These are phyloP conservation scores for Phaethon lepturus DNA, from an alignment of 2,113 vertebrate species.

Conservation along the genomic window DNA sequence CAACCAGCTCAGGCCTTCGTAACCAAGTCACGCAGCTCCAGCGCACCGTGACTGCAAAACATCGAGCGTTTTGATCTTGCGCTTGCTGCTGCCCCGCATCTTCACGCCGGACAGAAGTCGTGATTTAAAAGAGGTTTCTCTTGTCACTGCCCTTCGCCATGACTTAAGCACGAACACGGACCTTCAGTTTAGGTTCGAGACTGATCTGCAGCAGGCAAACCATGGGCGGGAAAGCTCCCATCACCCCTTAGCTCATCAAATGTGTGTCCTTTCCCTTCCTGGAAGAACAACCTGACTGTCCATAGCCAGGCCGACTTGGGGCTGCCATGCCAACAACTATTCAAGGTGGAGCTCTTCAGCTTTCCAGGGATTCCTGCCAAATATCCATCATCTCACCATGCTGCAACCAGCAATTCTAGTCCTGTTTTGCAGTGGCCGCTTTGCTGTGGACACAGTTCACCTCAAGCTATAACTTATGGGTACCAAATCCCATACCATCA, in stretches of 20 bases:
- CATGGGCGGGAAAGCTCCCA: background rate
- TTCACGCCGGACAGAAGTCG: rapidly evolving
- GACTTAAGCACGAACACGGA: rapidly evolving
- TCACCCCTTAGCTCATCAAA: background rate
- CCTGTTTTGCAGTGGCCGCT: background rate
- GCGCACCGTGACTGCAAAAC: background rate
- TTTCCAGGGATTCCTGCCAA: background rate
- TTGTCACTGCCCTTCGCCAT: rapidly evolving
- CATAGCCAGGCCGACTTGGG: rapidly evolving
- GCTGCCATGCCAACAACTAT: background rate
- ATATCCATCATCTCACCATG: background rate
- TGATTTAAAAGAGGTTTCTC: background rate
- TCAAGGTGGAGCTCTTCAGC: background rate
- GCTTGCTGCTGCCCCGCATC: background rate
- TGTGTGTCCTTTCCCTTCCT: background rate
- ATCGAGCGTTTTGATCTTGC: rapidly evolving
- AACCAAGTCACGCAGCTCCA: background rate
- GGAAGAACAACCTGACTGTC: background rate
- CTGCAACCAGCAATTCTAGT: background rate
- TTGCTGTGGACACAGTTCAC: background rate
- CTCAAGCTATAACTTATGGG: background rate
- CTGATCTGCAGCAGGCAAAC: background rate
- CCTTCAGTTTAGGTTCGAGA: too few species aligned
- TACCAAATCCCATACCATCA: background rate
- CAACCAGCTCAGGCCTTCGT: background rate